Evolutionary conservation across 2,888 invertebrate genomes (phyloP).

Genomic region (Congeria kusceri): DNA sequence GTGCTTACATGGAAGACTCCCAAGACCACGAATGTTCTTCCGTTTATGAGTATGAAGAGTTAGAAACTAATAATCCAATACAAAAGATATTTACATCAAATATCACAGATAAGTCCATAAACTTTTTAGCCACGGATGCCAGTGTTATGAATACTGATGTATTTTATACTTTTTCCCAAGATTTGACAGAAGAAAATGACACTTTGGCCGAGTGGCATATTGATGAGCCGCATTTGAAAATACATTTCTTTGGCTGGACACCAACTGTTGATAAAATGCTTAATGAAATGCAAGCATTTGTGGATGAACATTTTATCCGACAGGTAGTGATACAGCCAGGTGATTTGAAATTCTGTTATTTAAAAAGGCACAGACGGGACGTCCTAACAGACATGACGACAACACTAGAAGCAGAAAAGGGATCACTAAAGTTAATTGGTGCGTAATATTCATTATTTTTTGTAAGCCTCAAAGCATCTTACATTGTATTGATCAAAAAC

Average conservation of each 20-base stretch:
- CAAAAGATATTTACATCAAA: neutral
- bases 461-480: neutral
- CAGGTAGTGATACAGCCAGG: slow-evolving; percentile 8
- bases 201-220: slow-evolving; percentile 13
- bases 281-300: slow-evolving; percentile 20
- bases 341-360: slow-evolving; percentile 18
- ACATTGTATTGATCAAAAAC: too few relatives aligned
- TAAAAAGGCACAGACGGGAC: slow-evolving; percentile 11
- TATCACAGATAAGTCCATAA: neutral
- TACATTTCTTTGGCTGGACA: slow-evolving; percentile 33
- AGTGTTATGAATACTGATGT: slow-evolving; percentile 4
- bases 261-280: slow-evolving; percentile 10
- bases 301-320: slow-evolving; percentile 27
- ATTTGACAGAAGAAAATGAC: slow-evolving; percentile 32
- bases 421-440: slow-evolving; percentile 10
- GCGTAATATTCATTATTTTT: neutral
- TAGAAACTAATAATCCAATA: neutral
- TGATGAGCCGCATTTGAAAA: neutral
- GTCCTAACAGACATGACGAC: neutral
- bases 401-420: slow-evolving; percentile 5
- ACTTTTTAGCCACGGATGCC: neutral
- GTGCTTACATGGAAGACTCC: neutral
- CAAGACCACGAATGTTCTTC: neutral
- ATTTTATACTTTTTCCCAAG: slow-evolving; percentile 22
- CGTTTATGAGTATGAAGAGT: slow-evolving; percentile 4